Conservation (phyloP, 1,140 invertebrate species). For the Diprion similis region DNA sequence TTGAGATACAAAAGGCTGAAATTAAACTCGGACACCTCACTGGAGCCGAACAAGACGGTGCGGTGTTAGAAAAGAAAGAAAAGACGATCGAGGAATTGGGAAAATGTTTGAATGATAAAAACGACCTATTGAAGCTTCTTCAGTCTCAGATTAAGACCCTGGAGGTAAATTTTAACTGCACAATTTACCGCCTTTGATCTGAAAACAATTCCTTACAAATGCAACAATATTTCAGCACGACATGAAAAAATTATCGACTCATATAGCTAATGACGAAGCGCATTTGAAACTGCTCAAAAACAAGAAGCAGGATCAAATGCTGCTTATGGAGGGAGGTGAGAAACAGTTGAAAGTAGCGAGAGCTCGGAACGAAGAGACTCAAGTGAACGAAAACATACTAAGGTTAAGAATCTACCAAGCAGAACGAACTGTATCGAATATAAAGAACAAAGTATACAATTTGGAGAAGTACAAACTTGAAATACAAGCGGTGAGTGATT, state of each 20-base stretch:
- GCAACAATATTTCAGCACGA: conserved; percentile 50
- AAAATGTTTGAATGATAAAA: conserved; percentile 49
- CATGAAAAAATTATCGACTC: conserved; percentile 39
- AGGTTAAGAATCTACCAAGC: conserved; percentile 66
- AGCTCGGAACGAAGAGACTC: conserved; percentile 59
- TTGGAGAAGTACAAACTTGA: conserved; percentile 67
- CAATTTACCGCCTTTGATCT: conserved; percentile 22
- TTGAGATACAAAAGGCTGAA: conserved; percentile 47
- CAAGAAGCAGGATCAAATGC: conserved; percentile 57
- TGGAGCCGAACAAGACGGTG: conserved; percentile 41
- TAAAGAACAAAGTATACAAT: conserved; percentile 65
- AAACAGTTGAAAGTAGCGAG: conserved; percentile 61
- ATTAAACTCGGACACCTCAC: conserved; percentile 45
- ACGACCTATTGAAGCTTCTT: conserved; percentile 52
- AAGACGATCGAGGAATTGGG: conserved; percentile 58
- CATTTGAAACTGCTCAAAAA: conserved; percentile 47
- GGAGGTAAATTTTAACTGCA: conserved; percentile 50
- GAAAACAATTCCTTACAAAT: conserved; percentile 56
- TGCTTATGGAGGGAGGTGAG: conserved; percentile 62
- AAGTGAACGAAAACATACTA: conserved; percentile 71
- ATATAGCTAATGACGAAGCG: conserved; percentile 45
- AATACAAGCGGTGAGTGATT: conserved; percentile 60
- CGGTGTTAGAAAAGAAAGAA: conserved; percentile 50
- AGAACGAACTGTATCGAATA: conserved; percentile 62
- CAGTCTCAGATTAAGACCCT: conserved; percentile 62